Evolutionary conservation across 1,140 invertebrate genomes (phyloP).

Genomic region (Dreissena polymorpha): DNA sequence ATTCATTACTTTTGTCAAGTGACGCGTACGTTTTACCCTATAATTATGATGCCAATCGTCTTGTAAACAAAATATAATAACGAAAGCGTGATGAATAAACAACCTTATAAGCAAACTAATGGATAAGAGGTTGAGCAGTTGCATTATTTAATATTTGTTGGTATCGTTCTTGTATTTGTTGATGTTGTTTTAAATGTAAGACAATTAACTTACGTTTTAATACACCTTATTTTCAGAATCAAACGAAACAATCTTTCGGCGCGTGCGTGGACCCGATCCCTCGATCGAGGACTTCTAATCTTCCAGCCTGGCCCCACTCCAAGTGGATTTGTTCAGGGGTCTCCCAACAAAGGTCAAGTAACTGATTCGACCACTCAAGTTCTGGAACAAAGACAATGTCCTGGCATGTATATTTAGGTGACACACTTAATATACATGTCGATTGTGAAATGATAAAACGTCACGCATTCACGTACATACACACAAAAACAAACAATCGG

Average conservation of each 20-base stretch:
- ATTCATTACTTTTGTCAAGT: too few relatives aligned
- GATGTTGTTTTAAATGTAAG: too few relatives aligned
- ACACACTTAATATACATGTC: background rate
- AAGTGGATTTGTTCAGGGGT: background rate
- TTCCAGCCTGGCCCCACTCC: background rate
- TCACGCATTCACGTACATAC: background rate
- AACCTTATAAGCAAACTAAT: too few relatives aligned
- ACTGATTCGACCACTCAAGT: constrained; percentile 39
- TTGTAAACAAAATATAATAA: too few relatives aligned
- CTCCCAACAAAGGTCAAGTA: constrained; percentile 20
- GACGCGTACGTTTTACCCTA: too few relatives aligned
- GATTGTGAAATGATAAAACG: background rate
- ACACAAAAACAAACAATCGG: background rate
- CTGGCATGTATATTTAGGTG: background rate
- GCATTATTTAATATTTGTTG: too few relatives aligned
- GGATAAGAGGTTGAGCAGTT: too few relatives aligned
- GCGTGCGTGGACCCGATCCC: background rate
- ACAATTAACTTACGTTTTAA: too few relatives aligned
- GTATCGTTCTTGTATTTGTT: too few relatives aligned
- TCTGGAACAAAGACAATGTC: constrained; percentile 25
- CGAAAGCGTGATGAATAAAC: too few relatives aligned
- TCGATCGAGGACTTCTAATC: background rate
- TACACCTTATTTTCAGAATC: too few relatives aligned
- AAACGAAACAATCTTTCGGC: background rate
- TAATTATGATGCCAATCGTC: too few relatives aligned